Conservation (phyloP, 2,888 invertebrate genomes). For the Abscondita cerata region DNA sequence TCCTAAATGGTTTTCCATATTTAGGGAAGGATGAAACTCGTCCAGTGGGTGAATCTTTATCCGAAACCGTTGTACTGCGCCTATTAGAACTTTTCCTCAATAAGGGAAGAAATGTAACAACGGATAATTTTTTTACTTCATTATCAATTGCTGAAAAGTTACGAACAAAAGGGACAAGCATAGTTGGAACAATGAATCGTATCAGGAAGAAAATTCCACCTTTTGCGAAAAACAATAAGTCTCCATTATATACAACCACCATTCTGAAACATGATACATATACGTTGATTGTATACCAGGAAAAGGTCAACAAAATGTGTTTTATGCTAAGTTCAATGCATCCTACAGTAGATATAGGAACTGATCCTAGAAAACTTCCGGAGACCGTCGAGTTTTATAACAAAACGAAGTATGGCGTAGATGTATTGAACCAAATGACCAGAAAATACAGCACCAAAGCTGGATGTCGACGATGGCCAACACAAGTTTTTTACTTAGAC, state of each 20-base stretch:
- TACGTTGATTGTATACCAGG: neutral
- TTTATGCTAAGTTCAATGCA: slow-evolving; percentile 4
- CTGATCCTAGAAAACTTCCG: neutral
- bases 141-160: too few relatives aligned
- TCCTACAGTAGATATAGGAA: neutral
- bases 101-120: neutral
- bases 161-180: too few relatives aligned
- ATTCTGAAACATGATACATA: neutral
- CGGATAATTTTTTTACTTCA: neutral
- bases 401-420: neutral
- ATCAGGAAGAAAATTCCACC: too few relatives aligned
- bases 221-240: neutral
- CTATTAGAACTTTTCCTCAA: neutral
- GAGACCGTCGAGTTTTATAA: slow-evolving; percentile 7
- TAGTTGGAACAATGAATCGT: too few relatives aligned
- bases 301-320: too few relatives aligned
- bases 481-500: slow-evolving; percentile 2
- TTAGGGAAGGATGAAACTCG: too few relatives aligned
- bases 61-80: neutral
- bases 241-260: neutral
- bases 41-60: neutral
- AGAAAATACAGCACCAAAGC: slow-evolving; percentile 1
- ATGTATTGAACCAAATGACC: neutral
- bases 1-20: too few relatives aligned
- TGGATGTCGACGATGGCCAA: neutral